A percentile compares a stretch with the other conserved stretches of the same genome.
Conservation (phyloP, 2,113 vertebrate genomes). For the Pipa parva region DNA sequence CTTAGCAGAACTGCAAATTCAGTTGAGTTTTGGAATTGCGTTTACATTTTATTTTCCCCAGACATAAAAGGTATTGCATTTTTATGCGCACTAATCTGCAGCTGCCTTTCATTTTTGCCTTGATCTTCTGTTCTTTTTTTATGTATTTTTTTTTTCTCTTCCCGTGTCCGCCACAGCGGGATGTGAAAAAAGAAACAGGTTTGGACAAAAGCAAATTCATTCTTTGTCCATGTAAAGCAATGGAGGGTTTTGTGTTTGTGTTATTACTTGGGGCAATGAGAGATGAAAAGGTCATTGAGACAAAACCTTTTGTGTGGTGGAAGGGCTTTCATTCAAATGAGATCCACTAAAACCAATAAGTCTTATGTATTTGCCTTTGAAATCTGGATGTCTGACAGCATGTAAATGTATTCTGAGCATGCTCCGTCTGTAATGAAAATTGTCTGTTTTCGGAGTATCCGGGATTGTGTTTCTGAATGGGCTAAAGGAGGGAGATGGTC, state of each 20-base stretch:
- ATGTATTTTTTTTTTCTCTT: conserved; percentile 12
- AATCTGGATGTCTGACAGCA: background rate
- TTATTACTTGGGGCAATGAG: background rate
- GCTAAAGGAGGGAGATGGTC: too few species aligned
- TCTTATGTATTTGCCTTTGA: background rate
- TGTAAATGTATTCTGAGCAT: too few species aligned
- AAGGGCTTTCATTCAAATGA: background rate
- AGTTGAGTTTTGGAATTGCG: conserved; percentile 11
- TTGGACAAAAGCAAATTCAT: conserved; percentile 17
- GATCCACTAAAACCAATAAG: background rate
- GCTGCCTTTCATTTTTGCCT: conserved; percentile 13
- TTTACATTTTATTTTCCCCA: conserved; percentile 17
- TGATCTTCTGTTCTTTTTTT: conserved; percentile 18
- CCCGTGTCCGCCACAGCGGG: conserved; percentile 5
- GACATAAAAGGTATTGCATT: conserved; percentile 14
- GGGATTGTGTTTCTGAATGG: too few species aligned
- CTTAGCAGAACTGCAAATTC: conserved; percentile 7
- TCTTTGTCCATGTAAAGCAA: background rate
- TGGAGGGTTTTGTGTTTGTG: background rate
- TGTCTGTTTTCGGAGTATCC: too few species aligned
- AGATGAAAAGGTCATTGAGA: background rate
- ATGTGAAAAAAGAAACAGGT: conserved; percentile 14
- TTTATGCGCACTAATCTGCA: conserved; percentile 24
- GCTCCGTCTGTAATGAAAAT: too few species aligned
- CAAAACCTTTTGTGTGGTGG: background rate